Evolutionary conservation across 1,140 invertebrate species (phyloP).

Genomic region (Piezodorus guildinii): DNA sequence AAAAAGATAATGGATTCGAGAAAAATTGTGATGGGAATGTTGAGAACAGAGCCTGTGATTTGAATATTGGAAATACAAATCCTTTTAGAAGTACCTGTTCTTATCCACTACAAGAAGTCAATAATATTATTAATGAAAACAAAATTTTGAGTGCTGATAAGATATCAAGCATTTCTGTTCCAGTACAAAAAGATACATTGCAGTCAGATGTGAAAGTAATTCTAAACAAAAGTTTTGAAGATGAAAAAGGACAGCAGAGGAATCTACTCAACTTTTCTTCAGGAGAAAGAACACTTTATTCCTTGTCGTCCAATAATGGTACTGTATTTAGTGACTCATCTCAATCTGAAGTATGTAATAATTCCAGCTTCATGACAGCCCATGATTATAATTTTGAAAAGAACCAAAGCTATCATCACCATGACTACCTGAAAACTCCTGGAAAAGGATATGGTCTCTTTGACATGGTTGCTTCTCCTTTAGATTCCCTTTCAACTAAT

Average conservation of each 20-base stretch:
- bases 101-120: neutral
- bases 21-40: neutral
- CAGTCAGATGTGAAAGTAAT: neutral
- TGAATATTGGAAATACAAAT: neutral
- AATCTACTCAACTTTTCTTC: too few relatives aligned
- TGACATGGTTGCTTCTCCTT: slow-evolving; percentile 2
- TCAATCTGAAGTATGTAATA: slow-evolving; percentile 4
- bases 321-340: neutral
- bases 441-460: slow-evolving; percentile 8
- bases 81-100: neutral
- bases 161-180: too few relatives aligned
- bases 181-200: too few relatives aligned
- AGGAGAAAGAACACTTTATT: too few relatives aligned
- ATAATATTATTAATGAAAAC: neutral
- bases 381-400: slow-evolving; percentile 14
- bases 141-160: neutral
- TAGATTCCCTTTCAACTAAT: neutral
- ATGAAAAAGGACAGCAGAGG: neutral
- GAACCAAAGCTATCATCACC: neutral
- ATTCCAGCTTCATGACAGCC: slow-evolving; percentile 15
- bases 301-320: too few relatives aligned
- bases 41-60: neutral
- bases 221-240: slow-evolving; percentile 7
- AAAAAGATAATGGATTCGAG: neutral
- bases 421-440: slow-evolving; percentile 16